phyloP scores from a whole-genome alignment of 2,888 invertebrate genomes.

The Bombylius major region DNA sequence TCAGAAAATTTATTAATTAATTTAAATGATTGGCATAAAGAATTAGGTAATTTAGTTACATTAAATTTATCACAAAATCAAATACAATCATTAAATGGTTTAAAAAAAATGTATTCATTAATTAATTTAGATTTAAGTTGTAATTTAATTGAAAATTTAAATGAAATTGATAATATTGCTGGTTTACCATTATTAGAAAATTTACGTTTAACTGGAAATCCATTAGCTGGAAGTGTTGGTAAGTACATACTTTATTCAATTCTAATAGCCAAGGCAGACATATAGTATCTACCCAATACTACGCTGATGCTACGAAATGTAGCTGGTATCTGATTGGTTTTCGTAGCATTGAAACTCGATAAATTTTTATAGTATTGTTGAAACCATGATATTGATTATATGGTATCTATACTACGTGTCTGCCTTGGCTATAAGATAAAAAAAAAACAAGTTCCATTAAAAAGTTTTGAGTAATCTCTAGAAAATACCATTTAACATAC shows the following conservation, averaged over 20 bases:
- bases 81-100: constrained; percentile 55
- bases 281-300: too few species aligned
- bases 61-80: constrained; percentile 78
- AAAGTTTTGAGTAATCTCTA: too few species aligned
- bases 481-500: too few species aligned
- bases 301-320: too few species aligned
- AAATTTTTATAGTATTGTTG: too few species aligned
- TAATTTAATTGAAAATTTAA: constrained; percentile 67
- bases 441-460: too few species aligned
- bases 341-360: too few species aligned
- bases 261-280: too few species aligned
- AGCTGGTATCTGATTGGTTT: too few species aligned
- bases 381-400: too few species aligned
- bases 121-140: constrained; percentile 76
- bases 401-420: too few species aligned
- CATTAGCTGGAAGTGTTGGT: constrained; percentile 53
- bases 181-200: constrained; percentile 76
- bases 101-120: constrained; percentile 74
- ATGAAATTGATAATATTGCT: constrained; percentile 68
- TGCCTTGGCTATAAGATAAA: too few species aligned
- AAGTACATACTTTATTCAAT: constrained; percentile 8
- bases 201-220: constrained; percentile 79
- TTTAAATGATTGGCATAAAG: constrained; percentile 67
- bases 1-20: constrained; percentile 63
- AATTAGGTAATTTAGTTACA: constrained; percentile 76